Evolutionary conservation across 2,797 vertebrate genomes (phyloP), one percentile per base, ranked within the genome.

Genomic region (Potorous gilbertii): DNA sequence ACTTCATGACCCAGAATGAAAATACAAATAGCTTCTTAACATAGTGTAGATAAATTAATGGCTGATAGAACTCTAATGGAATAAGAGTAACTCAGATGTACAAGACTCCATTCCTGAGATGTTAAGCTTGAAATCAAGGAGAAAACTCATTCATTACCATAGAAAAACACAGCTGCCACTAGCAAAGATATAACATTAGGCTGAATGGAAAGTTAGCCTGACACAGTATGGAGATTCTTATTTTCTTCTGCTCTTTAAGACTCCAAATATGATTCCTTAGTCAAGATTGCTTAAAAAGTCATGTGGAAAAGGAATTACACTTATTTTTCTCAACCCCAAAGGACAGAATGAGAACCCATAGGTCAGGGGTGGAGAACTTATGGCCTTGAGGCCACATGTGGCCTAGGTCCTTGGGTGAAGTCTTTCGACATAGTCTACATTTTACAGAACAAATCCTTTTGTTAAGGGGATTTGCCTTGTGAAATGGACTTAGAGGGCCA

Each of bases 41-140:
- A 94, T 57, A 87, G 14, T 92, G 94, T 81, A 56, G 92, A 74
- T 92, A 81, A 94, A 96, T 96, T 95, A 94, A 94, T 91, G 92
- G 93, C 46, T 97, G 91, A 54, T 34, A 46, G 74, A 81, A 81
- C 9, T 46, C 74, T 81, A 81, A 46, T 27, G 21, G 40, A 81
- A 81, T 46, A 81, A 46, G 74, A 81, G 74, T 8, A 81, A 46
- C n/a, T 81, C 21, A 46, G 74, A 81, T 81, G 74, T 46, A 46
- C 0, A 4, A 46, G 8, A 81, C 40, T 81, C 40, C 21, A 55
- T 95, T 92, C 56, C 59, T 94, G 34, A 55, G 62, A 92, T 54
- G 46, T 95, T 95, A 56, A 93, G 91, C 95, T 92, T 90, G 56
- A 74, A 81, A 94, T 93, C 92, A 40, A 55, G 55, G 55, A 90